Evolutionary conservation across 2,113 vertebrate genomes (phyloP).

Genomic region (Heterotilapia buettikoferi): DNA sequence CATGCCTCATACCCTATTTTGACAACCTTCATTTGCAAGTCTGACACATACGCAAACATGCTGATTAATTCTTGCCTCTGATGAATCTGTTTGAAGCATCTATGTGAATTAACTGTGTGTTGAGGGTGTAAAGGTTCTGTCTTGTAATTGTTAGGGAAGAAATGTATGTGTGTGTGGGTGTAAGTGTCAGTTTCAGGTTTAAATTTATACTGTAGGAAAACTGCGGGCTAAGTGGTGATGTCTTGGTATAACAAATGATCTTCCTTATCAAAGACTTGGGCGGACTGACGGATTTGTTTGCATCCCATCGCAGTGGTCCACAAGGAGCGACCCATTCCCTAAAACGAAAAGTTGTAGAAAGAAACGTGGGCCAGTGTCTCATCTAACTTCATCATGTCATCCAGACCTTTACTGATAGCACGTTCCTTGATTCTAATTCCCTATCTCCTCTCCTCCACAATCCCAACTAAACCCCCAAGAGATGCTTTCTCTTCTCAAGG

Average conservation of each 20-base stretch:
- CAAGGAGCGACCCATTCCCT: not conserved
- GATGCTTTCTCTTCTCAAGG: constrained; percentile 43
- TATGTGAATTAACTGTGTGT: not conserved
- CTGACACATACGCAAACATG: constrained; percentile 16
- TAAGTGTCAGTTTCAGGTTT: not conserved
- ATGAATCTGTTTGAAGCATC: constrained; percentile 11
- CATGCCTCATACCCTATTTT: constrained; percentile 29
- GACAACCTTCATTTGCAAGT: constrained; percentile 40
- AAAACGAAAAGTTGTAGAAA: not conserved
- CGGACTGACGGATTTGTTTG: not conserved
- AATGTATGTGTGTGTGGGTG: not conserved
- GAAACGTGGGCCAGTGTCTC: not conserved
- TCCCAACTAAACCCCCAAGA: not conserved
- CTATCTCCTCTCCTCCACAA: not conserved
- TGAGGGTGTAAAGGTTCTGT: not conserved
- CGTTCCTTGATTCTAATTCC: constrained; percentile 5
- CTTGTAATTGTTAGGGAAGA: not conserved
- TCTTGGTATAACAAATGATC: not conserved
- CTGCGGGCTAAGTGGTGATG: not conserved
- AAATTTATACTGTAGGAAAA: not conserved
- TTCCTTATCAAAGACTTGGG: not conserved
- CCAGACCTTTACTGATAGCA: constrained; percentile 8
- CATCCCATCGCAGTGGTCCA: not conserved
- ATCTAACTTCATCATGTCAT: not conserved
- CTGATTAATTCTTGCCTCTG: not conserved